Conservation (phyloP, 2,888 invertebrate species). For the Sarcophaga caerulescens region DNA sequence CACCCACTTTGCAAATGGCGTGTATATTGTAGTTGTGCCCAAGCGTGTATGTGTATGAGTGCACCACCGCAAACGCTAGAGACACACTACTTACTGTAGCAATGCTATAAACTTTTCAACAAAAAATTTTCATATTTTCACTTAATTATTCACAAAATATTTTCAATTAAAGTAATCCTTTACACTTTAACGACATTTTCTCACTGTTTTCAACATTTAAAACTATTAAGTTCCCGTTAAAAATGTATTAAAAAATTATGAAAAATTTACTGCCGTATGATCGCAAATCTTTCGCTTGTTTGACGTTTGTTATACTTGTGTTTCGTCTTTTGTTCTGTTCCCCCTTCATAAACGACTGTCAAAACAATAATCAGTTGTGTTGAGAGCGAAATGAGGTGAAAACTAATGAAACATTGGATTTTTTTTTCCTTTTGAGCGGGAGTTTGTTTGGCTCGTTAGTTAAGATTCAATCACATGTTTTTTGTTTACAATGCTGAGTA, state of each 20-base stretch:
- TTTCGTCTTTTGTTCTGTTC: conserved; percentile 59
- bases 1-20: conserved; percentile 68
- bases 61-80: conserved; percentile 52
- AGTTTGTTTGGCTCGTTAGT: conserved; percentile 29
- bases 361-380: conserved; percentile 60
- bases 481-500: conserved; percentile 54
- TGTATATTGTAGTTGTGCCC: conserved; percentile 44
- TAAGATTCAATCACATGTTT: conserved; percentile 47
- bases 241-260: conserved; percentile 22
- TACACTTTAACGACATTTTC: conserved; percentile 41
- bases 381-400: conserved; percentile 58
- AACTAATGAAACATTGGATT: conserved; percentile 31
- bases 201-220: conserved; percentile 2
- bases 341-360: conserved; percentile 54
- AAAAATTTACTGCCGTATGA: conserved; percentile 59
- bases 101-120: conserved; percentile 37
- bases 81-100: conserved; percentile 23
- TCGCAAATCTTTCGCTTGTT: conserved; percentile 64
- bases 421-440: conserved; percentile 65
- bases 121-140: conserved; percentile 47
- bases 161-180: not conserved
- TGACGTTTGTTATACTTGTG: conserved; percentile 69
- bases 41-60: conserved; percentile 38
- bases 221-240: conserved; percentile 33
- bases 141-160: conserved; percentile 11